These are phyloP conservation scores for Megalonaias nervosa DNA, from an alignment of 1,140 invertebrate genomes.

Conservation along the genomic window DNA sequence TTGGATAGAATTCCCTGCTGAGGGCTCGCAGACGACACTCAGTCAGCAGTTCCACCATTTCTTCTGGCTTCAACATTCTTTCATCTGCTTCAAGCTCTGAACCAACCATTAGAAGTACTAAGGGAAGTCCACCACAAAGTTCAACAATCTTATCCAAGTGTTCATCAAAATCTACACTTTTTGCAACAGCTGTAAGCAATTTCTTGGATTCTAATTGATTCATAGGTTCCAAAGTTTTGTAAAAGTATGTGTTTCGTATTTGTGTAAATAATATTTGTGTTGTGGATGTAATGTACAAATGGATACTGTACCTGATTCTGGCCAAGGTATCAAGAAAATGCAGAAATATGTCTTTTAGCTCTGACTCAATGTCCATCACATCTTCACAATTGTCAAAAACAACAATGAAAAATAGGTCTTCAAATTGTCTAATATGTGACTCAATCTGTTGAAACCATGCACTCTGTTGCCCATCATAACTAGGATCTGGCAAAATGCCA, in stretches of 20 bases:
- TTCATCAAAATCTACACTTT: neutral
- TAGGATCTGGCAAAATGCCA: neutral
- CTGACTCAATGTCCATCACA: conserved; percentile 2
- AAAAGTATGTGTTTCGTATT: conserved; percentile 10
- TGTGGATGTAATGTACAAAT: conserved; percentile 30
- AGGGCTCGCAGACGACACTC: conserved; percentile 19
- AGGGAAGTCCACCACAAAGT: conserved; percentile 28
- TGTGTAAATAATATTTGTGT: conserved; percentile 5
- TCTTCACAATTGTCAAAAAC: conserved; percentile 36
- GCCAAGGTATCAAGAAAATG: neutral
- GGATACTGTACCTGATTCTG: conserved; percentile 1
- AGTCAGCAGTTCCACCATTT: conserved; percentile 20
- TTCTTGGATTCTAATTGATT: neutral
- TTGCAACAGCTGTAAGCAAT: conserved; percentile 10
- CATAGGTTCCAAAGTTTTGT: conserved; percentile 12
- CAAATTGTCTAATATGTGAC: neutral
- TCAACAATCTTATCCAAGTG: conserved; percentile 2
- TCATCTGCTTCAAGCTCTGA: conserved; percentile 20
- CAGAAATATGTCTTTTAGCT: conserved; percentile 13
- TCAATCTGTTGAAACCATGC: conserved; percentile 7
- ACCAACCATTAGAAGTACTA: conserved; percentile 24
- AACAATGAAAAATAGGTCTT: conserved; percentile 6
- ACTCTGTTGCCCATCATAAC: neutral
- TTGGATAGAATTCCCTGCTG: conserved; percentile 28
- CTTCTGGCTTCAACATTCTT: conserved; percentile 13